Conservation (phyloP, 2,888 invertebrate species). For the Orchesellides sinensis region DNA sequence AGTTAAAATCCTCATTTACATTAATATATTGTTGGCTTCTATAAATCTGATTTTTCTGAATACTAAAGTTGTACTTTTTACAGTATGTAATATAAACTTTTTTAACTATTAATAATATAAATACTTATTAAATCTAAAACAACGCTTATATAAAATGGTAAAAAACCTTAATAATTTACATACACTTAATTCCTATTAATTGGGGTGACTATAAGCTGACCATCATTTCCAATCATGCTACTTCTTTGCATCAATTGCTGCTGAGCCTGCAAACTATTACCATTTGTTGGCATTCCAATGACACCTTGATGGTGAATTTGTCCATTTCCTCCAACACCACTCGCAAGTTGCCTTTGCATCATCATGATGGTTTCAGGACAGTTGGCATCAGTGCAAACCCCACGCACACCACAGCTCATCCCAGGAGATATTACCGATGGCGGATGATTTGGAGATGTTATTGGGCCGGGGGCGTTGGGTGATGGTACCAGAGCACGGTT, state of each 20-base stretch:
- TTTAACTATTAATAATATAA: too few relatives aligned
- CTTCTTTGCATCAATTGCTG: background rate
- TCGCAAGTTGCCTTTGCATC: background rate
- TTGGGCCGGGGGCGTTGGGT: background rate
- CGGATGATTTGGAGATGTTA: background rate
- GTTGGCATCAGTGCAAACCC: conserved; percentile 27
- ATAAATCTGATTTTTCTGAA: too few relatives aligned
- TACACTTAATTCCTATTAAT: conserved; percentile 22
- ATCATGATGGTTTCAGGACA: conserved; percentile 26
- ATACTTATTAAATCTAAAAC: too few relatives aligned
- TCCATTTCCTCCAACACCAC: background rate
- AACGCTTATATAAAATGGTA: too few relatives aligned
- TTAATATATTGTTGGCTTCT: too few relatives aligned
- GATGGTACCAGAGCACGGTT: background rate
- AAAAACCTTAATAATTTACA: too few relatives aligned
- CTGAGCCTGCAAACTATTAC: background rate
- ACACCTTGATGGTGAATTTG: background rate
- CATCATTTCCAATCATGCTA: background rate
- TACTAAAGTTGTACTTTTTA: too few relatives aligned
- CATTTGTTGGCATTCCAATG: background rate
- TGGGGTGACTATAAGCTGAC: conserved; percentile 38
- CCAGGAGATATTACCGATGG: background rate
- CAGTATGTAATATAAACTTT: too few relatives aligned
- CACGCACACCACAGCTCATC: background rate
- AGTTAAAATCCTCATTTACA: too few relatives aligned